Percentiles rank a stretch among this genome's conserved stretches.
Evolutionary conservation across 2,888 invertebrate species (phyloP).

Genomic region (Volucella inanis): DNA sequence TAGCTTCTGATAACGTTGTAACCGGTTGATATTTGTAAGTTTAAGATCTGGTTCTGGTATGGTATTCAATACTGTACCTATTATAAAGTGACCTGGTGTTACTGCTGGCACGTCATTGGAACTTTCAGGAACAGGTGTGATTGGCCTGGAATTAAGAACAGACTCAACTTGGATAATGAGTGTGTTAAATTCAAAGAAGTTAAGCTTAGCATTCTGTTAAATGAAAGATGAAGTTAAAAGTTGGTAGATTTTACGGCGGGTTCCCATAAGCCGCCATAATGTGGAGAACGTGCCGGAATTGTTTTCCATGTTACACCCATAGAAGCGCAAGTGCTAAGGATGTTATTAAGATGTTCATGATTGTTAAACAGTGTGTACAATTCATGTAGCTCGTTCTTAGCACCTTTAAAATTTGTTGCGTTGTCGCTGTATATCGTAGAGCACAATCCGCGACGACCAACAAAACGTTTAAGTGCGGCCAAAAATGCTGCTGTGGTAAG

Average conservation of each 20-base stretch:
- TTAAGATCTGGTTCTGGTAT: slow-evolving; percentile 53
- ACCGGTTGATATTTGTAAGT: slow-evolving; percentile 34
- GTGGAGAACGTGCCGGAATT: slow-evolving; percentile 66
- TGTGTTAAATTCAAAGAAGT: slow-evolving; percentile 49
- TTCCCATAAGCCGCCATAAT: slow-evolving; percentile 67
- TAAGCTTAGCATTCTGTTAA: slow-evolving; percentile 31
- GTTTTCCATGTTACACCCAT: slow-evolving; percentile 57
- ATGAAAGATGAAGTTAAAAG: slow-evolving; percentile 39
- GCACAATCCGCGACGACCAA: slow-evolving; percentile 55
- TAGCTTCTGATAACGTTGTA: slow-evolving; percentile 49
- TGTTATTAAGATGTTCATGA: slow-evolving; percentile 44
- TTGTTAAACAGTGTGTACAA: slow-evolving; percentile 30
- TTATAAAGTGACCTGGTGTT: no score
- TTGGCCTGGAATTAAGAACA: slow-evolving; percentile 61
- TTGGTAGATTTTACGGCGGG: slow-evolving; percentile 41
- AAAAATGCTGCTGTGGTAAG: slow-evolving; percentile 56
- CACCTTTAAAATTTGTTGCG: slow-evolving; percentile 67
- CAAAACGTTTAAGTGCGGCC: slow-evolving; percentile 57
- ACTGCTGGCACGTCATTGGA: slow-evolving; percentile 49
- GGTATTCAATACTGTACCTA: slow-evolving; percentile 56
- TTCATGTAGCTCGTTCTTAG: no score
- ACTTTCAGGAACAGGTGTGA: slow-evolving; percentile 56
- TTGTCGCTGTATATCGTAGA: slow-evolving; percentile 60
- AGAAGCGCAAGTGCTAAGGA: slow-evolving; percentile 22
- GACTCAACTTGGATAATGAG: slow-evolving; percentile 56